Evolutionary conservation across 2,113 vertebrate genomes (phyloP).

Genomic region (Malurus alboscapulatus): DNA sequence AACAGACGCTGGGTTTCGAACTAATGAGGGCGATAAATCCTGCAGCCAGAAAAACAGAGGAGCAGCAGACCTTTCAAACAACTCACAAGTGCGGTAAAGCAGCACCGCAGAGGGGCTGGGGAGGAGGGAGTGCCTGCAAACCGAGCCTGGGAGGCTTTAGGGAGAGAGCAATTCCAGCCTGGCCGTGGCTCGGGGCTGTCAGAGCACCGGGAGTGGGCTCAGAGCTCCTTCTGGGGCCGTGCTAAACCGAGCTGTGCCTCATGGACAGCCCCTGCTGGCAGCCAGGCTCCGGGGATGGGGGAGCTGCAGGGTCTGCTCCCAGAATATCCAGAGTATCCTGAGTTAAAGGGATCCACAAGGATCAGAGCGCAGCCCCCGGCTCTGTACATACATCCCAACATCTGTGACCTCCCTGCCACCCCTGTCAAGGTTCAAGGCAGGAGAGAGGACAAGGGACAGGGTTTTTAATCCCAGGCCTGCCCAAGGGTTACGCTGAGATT

Average conservation of each 20-base stretch:
- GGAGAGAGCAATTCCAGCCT: not conserved
- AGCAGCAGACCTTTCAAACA: slow-evolving; percentile 1
- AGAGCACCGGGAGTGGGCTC: not conserved
- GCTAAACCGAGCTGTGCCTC: not conserved
- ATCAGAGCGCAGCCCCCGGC: not conserved
- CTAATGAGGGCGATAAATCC: slow-evolving; percentile 57
- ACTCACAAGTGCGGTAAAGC: not conserved
- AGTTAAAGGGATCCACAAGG: not conserved
- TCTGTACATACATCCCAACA: not conserved
- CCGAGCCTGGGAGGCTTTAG: not conserved
- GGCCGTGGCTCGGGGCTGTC: not conserved
- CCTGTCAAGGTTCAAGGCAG: not conserved
- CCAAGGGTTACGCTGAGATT: not conserved
- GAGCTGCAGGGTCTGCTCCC: too few relatives aligned
- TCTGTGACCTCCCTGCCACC: not conserved
- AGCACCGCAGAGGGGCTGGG: not conserved
- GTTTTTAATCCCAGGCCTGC: not conserved
- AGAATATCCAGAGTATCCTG: not conserved
- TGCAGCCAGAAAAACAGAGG: not conserved
- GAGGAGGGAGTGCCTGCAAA: not conserved
- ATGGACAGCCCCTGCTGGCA: fast-evolving
- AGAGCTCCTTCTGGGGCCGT: fast-evolving
- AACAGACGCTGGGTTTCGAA: slow-evolving; percentile 5
- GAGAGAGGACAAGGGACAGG: not conserved
- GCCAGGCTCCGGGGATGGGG: not conserved